A percentile compares a stretch with the other conserved stretches of the same genome.
Conservation (phyloP, 2,797 vertebrate species). For the Steatocranus sp. region DNA sequence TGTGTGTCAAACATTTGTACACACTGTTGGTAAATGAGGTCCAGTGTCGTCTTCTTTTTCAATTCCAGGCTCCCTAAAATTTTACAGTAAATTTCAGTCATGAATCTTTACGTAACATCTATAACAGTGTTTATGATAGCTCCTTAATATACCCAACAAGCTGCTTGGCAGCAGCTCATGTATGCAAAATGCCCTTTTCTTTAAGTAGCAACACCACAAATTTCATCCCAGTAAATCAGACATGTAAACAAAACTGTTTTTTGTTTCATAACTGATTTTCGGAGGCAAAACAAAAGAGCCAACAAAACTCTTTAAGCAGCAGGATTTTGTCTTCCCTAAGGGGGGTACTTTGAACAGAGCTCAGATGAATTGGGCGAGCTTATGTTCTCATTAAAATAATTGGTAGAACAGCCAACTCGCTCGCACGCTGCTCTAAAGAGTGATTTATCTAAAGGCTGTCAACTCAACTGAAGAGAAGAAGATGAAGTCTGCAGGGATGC, state of each 20-base stretch:
- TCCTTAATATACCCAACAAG: not conserved
- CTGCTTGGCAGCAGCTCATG: not conserved
- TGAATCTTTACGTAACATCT: not conserved
- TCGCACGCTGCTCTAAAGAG: constrained; percentile 20
- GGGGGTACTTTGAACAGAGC: constrained; percentile 41
- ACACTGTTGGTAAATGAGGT: not conserved
- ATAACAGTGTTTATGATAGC: not conserved
- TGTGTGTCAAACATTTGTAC: not conserved
- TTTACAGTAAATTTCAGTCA: not conserved
- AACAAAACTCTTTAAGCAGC: constrained; percentile 49
- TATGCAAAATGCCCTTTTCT: not conserved
- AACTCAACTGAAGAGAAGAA: constrained; percentile 11
- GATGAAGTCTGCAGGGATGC: constrained; percentile 9
- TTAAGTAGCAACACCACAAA: not conserved
- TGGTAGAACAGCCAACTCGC: constrained; percentile 46
- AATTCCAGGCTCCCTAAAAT: not conserved
- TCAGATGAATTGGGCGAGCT: constrained; percentile 48
- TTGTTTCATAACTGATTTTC: constrained; percentile 31
- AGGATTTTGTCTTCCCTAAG: constrained; percentile 53
- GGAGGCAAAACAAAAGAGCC: constrained; percentile 36
- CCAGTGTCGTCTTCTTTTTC: not conserved
- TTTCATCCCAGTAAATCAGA: constrained; percentile 35
- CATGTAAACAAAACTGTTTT: constrained; percentile 36
- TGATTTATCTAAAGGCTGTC: constrained; percentile 57
- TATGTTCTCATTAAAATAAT: constrained; percentile 68